Evolutionary conservation across 2,797 vertebrate species (phyloP).

Genomic region (Labeo calbasu): DNA sequence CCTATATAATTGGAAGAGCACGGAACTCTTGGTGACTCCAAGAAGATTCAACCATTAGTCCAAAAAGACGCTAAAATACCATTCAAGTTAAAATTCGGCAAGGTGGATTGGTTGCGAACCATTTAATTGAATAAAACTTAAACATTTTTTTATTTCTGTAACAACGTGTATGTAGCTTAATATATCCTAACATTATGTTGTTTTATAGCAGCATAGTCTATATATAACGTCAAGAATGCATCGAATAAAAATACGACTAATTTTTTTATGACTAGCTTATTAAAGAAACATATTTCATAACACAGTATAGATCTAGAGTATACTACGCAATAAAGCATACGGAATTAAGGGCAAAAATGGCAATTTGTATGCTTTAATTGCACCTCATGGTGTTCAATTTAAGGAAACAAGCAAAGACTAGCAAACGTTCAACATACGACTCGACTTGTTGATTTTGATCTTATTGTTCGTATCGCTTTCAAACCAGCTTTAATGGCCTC

Average conservation of each 20-base stretch:
- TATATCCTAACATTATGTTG: neutral
- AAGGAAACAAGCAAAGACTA: constrained; percentile 10
- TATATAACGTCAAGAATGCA: neutral
- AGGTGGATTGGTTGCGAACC: neutral
- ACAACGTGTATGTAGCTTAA: neutral
- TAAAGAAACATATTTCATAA: neutral
- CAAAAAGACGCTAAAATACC: neutral
- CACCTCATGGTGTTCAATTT: neutral
- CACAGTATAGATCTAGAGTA: neutral
- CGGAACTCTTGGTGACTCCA: constrained; percentile 58
- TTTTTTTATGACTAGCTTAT: neutral
- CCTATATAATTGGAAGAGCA: constrained; percentile 56
- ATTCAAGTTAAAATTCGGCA: neutral
- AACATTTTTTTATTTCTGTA: neutral
- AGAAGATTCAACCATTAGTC: constrained; percentile 19
- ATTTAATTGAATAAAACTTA: neutral
- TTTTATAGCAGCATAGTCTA: no score
- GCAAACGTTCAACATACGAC: constrained; percentile 16
- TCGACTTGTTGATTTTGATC: constrained; percentile 67
- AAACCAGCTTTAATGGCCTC: constrained; percentile 81
- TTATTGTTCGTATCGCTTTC: constrained; percentile 74
- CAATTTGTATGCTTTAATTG: neutral
- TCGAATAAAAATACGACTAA: neutral
- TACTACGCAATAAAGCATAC: neutral
- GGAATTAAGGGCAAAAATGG: neutral